Base-by-base conservation (phyloP, 2,797 vertebrate species). In the Acridotheres tristis region DNA sequence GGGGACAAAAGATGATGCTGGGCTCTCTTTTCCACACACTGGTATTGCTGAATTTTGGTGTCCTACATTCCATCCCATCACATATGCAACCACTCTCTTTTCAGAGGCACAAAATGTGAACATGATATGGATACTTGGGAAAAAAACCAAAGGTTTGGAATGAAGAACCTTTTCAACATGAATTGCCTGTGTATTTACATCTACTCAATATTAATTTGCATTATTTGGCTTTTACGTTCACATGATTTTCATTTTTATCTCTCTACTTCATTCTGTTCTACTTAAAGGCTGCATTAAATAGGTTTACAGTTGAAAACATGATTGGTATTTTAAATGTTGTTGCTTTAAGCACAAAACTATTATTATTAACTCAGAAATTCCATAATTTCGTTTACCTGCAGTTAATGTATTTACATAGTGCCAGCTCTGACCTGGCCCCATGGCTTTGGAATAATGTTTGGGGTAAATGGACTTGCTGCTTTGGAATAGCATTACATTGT, bases 121-220 rank as follows among this genome's bases (percentile, higher is more conserved):
- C 5, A 2, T 3, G 5, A 50, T 1, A 53, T 13, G 2, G 30
- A 22, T 26, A 58, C 1, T 14, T 25, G 13, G 23, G 20, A 55
- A 40, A 84, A 66, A 22, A 0, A 0, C 2, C 13, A 45, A 36
- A 40, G 5, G 3, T 38, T 66, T 89, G 36, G 13, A 85, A 66
- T n/a, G 11, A 71, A 76, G 34, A 85, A 77, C 3, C 26, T 71
- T 90, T 71, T 55, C 36, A 63, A 43, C 16, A 47, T 26, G 62
- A 11, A 36, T 65, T 42, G 29, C 8, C 17, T 12, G 4, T 26
- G 26, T 40, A 43, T 10, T 78, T 61, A 27, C 2, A 50, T 15
- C 10, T 53, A 22, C 43, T 6, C 58, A 42, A 45, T 34, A 67
- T 59, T 74, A 25, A 32, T 84, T 85, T 87, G 9, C 29, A 43